Base-by-base conservation (phyloP, 2,113 vertebrate species). In the Gymnocephalus cernua region DNA sequence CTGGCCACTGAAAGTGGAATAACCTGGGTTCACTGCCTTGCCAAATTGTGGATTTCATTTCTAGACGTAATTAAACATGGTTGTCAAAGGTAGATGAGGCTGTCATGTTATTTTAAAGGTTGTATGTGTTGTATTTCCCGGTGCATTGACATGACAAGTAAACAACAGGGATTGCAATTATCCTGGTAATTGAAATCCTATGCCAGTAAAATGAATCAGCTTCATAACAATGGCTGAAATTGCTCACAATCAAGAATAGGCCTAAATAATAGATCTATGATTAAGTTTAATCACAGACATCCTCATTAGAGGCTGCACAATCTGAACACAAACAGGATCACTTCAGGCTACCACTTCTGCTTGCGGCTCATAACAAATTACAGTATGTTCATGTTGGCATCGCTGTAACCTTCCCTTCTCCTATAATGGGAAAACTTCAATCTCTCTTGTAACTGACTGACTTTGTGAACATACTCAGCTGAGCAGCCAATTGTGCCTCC, bases 1-100 rank as follows among this genome's bases (percentile, higher is more conserved):
- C 75, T 86, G 74, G 84, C 80, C 74, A 18, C n/a, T 27, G 8
- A 74, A 48, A 64, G 68, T 70, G 82, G 87, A 92, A 86, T 66
- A 57, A 86, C 63, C 67, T 56, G 29, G 32, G 44, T 77, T 61
- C 69, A 44, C 18, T 19, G 67, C 19, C 1, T 70, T 70, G 69
- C 77, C 81, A 83, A 74, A 80, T 41, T 19, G 27, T 53, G 54
- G 74, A 71, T 80, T 80, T 82, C 10, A 62, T 58, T 74, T 44
- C 38, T 29, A 64, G 66, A 80, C 50, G 1, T 61, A 32, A 68
- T 32, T 61, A 50, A 79, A 62, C 62, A 53, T 25, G 56, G 27
- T 54, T 64, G 47, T 48, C 12, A n/a, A 51, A 70, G 19, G 41
- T 48, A n/a, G 38, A 66, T 41, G 54, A 66, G 9, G 12, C 38